A percentile compares a stretch with the other conserved stretches of the same genome.
Conservation (phyloP, 2,888 invertebrate species). For the Hyalella azteca region DNA sequence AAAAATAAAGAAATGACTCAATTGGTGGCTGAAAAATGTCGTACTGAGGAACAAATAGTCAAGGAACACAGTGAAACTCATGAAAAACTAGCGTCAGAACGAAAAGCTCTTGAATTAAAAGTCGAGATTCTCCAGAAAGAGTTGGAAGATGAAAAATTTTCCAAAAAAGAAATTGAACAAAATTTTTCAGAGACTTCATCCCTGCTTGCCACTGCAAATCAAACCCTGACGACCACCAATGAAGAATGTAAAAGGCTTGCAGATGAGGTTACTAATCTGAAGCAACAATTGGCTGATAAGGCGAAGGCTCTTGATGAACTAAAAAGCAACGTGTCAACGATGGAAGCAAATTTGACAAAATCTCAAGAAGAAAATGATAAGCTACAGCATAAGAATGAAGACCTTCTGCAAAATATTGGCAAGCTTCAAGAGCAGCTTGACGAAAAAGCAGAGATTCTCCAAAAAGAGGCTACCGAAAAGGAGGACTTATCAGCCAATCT, state of each 20-base stretch:
- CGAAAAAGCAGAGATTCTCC: neutral
- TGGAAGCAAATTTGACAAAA: neutral
- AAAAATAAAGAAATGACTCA: neutral
- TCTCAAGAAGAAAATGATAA: neutral
- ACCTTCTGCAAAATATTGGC: neutral
- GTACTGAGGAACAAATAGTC: neutral
- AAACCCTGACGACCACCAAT: neutral
- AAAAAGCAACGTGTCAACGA: neutral
- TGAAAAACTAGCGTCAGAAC: neutral
- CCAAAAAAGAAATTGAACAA: neutral
- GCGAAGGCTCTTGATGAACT: neutral
- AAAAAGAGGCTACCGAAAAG: neutral
- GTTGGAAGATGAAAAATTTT: neutral
- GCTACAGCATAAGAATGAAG: neutral
- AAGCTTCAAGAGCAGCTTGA: neutral
- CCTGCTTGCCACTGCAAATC: neutral
- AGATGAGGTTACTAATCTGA: neutral
- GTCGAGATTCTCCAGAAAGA: neutral
- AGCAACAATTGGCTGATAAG: slow-evolving; percentile 4
- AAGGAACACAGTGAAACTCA: neutral
- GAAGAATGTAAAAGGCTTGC: neutral
- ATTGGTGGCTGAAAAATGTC: neutral
- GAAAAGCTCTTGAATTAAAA: neutral
- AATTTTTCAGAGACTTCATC: neutral
- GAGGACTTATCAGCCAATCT: neutral